phyloP scores from a whole-genome alignment of 2,113 vertebrate genomes.

The Otus sunia region DNA sequence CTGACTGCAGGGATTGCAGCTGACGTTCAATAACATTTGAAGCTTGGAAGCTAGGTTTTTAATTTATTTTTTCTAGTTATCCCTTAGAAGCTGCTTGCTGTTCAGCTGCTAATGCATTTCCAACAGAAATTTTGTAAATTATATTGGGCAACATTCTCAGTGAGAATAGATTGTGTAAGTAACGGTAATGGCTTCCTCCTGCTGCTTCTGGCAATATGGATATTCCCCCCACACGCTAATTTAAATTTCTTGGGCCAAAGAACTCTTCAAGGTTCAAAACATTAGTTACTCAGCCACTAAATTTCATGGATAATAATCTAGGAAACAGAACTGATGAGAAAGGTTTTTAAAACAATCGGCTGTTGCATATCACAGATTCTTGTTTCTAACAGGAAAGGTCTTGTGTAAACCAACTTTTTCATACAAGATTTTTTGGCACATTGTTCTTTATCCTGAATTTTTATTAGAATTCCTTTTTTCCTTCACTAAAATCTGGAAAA shows the following conservation, averaged over 20 bases:
- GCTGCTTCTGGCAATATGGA: slow-evolving; percentile 54
- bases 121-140: slow-evolving; percentile 79
- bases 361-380: background rate
- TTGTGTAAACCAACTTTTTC: background rate
- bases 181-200: slow-evolving; percentile 66
- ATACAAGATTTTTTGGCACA: background rate
- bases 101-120: slow-evolving; percentile 77
- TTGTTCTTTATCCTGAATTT: background rate
- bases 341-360: background rate
- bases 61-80: slow-evolving; percentile 67
- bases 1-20: slow-evolving; percentile 60
- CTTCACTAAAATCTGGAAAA: background rate
- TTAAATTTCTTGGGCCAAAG: slow-evolving; percentile 22
- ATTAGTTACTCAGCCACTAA: background rate
- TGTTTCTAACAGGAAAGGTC: background rate
- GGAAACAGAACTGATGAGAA: background rate
- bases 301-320: background rate
- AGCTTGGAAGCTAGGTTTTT: slow-evolving; percentile 53
- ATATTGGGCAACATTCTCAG: slow-evolving; percentile 77
- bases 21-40: slow-evolving; percentile 59
- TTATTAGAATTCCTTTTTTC: background rate
- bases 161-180: slow-evolving; percentile 67
- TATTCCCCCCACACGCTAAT: background rate
- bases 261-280: background rate
- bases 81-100: slow-evolving; percentile 62